Conservation (phyloP, 2,888 invertebrate species). For the Seira musarum region DNA sequence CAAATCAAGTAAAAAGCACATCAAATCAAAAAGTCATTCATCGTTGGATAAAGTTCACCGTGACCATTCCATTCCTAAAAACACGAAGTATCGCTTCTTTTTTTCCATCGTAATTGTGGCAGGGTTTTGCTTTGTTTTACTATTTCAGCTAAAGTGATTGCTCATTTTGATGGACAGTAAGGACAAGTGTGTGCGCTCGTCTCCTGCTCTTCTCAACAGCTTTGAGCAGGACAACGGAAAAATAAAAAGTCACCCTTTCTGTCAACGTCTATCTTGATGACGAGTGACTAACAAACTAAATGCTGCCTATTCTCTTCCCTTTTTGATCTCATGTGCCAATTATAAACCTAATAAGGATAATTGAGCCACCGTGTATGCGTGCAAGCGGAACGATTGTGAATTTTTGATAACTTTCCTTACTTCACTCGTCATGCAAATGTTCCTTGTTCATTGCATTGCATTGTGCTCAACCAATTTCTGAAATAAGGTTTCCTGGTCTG, state of each 20-base stretch:
- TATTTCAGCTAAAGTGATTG: conserved; percentile 47
- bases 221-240: conserved; percentile 26
- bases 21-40: not conserved
- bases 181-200: conserved; percentile 25
- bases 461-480: too few relatives aligned
- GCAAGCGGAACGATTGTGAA: conserved; percentile 51
- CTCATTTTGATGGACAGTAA: conserved; percentile 47
- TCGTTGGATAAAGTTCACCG: not conserved
- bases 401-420: conserved; percentile 29
- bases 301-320: conserved; percentile 34
- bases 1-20: not conserved
- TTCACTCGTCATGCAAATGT: conserved; percentile 6
- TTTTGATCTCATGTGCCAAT: conserved; percentile 60
- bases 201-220: conserved; percentile 30
- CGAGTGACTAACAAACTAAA: conserved; percentile 23
- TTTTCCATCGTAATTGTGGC: not conserved
- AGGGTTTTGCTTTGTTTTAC: not conserved
- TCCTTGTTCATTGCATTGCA: too few relatives aligned
- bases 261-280: conserved; percentile 24
- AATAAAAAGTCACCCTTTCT: conserved; percentile 38
- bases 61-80: not conserved
- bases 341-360: conserved; percentile 60
- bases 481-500: too few relatives aligned
- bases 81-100: not conserved
- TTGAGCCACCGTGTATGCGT: conserved; percentile 54